A percentile compares a stretch with the other conserved stretches of the same genome.
phyloP scores from a whole-genome alignment of 1,140 invertebrate genomes.

The Cotesia chilonis region DNA sequence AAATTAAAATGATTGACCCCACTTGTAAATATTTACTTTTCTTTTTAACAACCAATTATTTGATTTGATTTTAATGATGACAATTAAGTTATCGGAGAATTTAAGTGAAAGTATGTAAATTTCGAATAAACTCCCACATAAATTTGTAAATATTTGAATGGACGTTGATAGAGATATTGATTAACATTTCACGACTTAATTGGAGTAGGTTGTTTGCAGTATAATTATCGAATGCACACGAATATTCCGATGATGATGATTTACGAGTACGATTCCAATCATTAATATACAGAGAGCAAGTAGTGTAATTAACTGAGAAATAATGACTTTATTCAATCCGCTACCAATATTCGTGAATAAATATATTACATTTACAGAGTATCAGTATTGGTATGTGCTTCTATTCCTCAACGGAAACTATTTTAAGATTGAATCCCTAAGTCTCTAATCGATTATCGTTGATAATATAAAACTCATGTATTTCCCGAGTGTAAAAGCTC shows the following conservation, averaged over 20 bases:
- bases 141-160: background rate
- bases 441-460: conserved; percentile 33
- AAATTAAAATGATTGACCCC: too few relatives aligned
- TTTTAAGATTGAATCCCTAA: conserved; percentile 26
- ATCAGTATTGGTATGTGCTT: background rate
- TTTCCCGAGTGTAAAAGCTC: conserved; percentile 3
- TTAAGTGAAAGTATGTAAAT: too few relatives aligned
- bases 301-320: conserved; percentile 34
- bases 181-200: conserved; percentile 9
- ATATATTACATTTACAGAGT: background rate
- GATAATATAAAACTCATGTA: background rate
- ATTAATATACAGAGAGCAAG: background rate
- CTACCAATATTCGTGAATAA: background rate
- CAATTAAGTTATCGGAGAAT: too few relatives aligned
- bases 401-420: conserved; percentile 27
- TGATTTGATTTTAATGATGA: too few relatives aligned
- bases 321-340: conserved; percentile 7
- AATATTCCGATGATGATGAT: conserved; percentile 12
- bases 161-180: background rate
- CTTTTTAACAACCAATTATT: too few relatives aligned
- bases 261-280: background rate
- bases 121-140: too few relatives aligned
- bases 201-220: conserved; percentile 13
- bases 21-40: too few relatives aligned
- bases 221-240: conserved; percentile 12